Evolutionary conservation across 1,140 invertebrate species (phyloP).

Genomic region (Penaeus japonicus): DNA sequence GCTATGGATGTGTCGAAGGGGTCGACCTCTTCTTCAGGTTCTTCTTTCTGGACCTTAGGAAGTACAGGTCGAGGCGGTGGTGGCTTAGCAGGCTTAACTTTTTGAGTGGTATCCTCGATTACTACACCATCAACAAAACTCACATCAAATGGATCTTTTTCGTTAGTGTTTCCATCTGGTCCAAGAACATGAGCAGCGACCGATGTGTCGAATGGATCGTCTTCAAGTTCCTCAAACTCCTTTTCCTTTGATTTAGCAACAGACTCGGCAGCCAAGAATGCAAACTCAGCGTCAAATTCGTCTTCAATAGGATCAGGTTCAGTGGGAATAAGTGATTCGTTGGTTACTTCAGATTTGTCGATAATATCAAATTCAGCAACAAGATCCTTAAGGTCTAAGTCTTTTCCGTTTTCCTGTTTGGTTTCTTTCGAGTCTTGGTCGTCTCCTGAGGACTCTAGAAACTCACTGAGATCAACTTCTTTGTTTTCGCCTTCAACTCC

Average conservation of each 20-base stretch:
- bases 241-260: conserved; percentile 66
- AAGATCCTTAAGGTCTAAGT: conserved; percentile 61
- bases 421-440: conserved; percentile 45
- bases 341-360: conserved; percentile 53
- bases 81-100: conserved; percentile 18
- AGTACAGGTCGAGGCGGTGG: conserved; percentile 43
- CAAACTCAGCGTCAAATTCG: conserved; percentile 76
- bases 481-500: conserved; percentile 38
- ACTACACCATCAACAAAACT: conserved; percentile 73
- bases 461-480: conserved; percentile 52
- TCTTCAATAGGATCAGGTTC: conserved; percentile 63
- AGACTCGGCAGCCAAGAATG: conserved; percentile 76
- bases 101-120: conserved; percentile 7
- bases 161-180: conserved; percentile 45
- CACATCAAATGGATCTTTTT: conserved; percentile 84
- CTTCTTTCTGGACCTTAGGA: conserved; percentile 27
- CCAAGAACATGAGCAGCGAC: conserved; percentile 57
- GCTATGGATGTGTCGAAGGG: conserved; percentile 58
- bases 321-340: conserved; percentile 42
- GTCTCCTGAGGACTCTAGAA: conserved; percentile 39
- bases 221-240: conserved; percentile 51
- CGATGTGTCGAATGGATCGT: conserved; percentile 62
- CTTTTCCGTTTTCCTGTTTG: conserved; percentile 35
- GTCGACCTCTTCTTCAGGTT: conserved; percentile 42
- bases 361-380: conserved; percentile 67